Evolutionary conservation across 2,113 vertebrate species (phyloP), one percentile per base, ranked within the genome.

Genomic region (Lutjanus erythropterus): DNA sequence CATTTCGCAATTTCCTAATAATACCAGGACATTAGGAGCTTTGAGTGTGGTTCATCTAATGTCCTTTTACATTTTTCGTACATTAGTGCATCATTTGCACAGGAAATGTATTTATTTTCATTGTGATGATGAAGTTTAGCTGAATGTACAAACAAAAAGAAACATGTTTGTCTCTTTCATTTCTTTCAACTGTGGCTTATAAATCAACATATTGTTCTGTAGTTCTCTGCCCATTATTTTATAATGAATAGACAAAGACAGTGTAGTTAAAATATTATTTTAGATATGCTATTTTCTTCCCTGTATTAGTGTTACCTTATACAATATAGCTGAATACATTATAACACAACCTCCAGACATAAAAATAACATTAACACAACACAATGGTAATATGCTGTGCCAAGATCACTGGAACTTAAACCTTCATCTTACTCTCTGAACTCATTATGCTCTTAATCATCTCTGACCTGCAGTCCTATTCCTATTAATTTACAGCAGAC

Each of bases 401-500:
- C 39, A 56, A 35, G 47, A 76, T 53, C 50, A 70, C 7, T 23
- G 8, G 21, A 79, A 69, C 60, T 47, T 37, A 47, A 68, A n/a
- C n/a, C 61, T 41, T 56, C 33, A 6, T 23, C 2, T 14, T 52
- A 6, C 55, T 62, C 69, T 68, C 72, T 67, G 60, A 42, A 79
- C 73, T 75, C 70, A 75, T 83, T 71, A 73, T 9, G 3, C 66
- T 33, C 27, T 60, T 79, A 77, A 86, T 86, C 73, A 83, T 84
- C 52, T 79, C 66, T 39, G 71, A 84, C 71, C 81, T 56, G 65
- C 58, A 31, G 66, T 67, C 68, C 11, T 41, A 18, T 64, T 64
- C 19, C 58, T 29, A 58, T 75, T 76, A 33, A 82, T 81, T 60
- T 85, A 46, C 60, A 62, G 53, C 66, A 37, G 80, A 80, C 35